These are phyloP conservation scores for Calidris pugnax DNA, from an alignment of 2,113 vertebrate species.

Conservation along the genomic window DNA sequence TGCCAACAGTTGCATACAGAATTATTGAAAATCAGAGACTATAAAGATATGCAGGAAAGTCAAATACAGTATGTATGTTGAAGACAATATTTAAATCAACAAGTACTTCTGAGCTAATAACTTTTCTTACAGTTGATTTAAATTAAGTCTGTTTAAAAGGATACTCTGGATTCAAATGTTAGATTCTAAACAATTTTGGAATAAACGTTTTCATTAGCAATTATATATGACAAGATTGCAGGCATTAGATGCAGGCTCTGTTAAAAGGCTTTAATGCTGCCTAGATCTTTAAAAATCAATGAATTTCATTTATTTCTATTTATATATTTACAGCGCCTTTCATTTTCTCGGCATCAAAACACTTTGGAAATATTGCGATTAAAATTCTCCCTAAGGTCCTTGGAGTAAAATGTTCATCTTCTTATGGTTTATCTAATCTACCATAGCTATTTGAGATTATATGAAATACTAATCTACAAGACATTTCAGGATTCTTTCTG, in stretches of 20 bases:
- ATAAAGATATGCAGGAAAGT: constrained; percentile 48
- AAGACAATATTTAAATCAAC: not conserved
- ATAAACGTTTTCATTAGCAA: not conserved
- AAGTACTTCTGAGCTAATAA: not conserved
- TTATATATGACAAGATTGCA: not conserved
- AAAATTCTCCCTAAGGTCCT: not conserved
- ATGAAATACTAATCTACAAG: not conserved
- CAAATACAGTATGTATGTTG: constrained; percentile 64
- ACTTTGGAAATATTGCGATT: not conserved
- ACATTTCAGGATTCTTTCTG: not conserved
- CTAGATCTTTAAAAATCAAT: not conserved
- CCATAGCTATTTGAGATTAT: not conserved
- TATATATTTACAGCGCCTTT: not conserved
- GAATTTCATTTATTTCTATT: not conserved
- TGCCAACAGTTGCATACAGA: constrained; percentile 67
- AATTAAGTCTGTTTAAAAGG: not conserved
- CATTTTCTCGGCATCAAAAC: not conserved
- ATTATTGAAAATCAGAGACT: constrained; percentile 61
- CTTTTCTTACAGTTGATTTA: not conserved
- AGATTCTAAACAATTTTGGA: not conserved
- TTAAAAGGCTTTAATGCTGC: not conserved
- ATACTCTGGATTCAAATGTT: not conserved
- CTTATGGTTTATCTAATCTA: not conserved
- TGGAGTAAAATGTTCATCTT: not conserved
- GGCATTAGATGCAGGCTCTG: not conserved